These are phyloP conservation scores for Myripristis murdjan DNA, from an alignment of 2,797 vertebrate species.

Conservation along the genomic window DNA sequence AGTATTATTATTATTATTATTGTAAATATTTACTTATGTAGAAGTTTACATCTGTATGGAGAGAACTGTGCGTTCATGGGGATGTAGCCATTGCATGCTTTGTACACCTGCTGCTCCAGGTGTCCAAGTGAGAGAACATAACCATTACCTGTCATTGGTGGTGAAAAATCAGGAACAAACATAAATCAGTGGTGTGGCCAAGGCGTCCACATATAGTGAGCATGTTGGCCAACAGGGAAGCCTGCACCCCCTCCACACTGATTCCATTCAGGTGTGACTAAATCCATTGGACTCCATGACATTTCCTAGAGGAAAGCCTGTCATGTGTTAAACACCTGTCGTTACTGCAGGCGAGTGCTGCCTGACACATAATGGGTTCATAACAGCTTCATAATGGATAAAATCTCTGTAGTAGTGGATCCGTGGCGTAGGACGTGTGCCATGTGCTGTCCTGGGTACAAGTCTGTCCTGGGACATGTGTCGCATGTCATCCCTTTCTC, in stretches of 20 bases:
- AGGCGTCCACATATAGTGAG: conserved; percentile 40
- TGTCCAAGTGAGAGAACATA: conserved; percentile 26
- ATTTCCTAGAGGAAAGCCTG: conserved; percentile 6
- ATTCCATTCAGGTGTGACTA: conserved; percentile 70
- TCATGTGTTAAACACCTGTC: conserved; percentile 38
- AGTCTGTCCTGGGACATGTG: too few species aligned
- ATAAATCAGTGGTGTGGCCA: conserved; percentile 40
- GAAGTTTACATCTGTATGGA: background rate
- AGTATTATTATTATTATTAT: too few species aligned
- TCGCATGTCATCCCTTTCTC: too few species aligned
- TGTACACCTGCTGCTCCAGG: conserved; percentile 67
- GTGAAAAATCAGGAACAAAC: conserved; percentile 39
- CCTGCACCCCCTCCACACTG: conserved; percentile 48
- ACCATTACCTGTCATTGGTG: conserved; percentile 15
- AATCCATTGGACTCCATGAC: conserved; percentile 34
- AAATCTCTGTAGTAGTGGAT: background rate
- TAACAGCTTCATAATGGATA: conserved; percentile 4
- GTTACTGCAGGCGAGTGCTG: conserved; percentile 12
- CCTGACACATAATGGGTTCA: too few species aligned
- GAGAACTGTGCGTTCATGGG: background rate
- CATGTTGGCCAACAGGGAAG: conserved; percentile 15
- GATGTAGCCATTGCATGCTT: background rate
- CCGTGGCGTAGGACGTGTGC: too few species aligned
- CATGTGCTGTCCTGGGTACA: too few species aligned
- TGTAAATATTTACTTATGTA: background rate